Base-by-base conservation (phyloP, 1,140 invertebrate genomes). In the Papilio polyxenes region DNA sequence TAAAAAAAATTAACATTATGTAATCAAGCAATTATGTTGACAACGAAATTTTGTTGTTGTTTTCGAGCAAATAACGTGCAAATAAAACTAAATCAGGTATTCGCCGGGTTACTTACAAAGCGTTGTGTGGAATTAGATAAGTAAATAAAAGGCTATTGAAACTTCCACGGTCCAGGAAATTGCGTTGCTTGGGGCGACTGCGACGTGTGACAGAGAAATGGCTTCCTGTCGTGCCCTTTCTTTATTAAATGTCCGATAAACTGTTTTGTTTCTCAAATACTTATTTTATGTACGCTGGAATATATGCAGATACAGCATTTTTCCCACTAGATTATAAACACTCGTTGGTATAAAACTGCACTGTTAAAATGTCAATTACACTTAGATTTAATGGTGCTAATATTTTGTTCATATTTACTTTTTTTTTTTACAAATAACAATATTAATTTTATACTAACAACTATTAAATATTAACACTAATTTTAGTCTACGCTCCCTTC, bases 131-230 rank as follows among this genome's bases (percentile, higher is more conserved):
- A 80, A 80, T 80, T 44, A 80, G 78, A 80, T 80, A 80, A 65
- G 56, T 80, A 80, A 69, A 80, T 80, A 80, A 80, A 80, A 80
- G 78, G 78, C 59, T 69, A 80, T 80, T 80, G 78, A 48, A 80
- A 80, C 59, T 80, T 80, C 37, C 59, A 69, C 59, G 59, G 78
- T 65, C 59, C 59, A 80, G 78, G 78, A 80, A 80, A 80, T 80
- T 80, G 78, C 48, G 78, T 69, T 37, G 65, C 65, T 69, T 4
- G 23, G 31, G 65, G 65, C 65, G 65, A 69, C 65, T 15, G 76
- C 56, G 65, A 69, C 65, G 23, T 69, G 65, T 69, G 65, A 69
- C 65, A 72, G 65, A 72, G 65, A 72, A 72, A 72, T 72, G 65
- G 65, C 31, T 72, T 72, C 65, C 65, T 72, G 65, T 72, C 65